Evolutionary conservation across 1,140 invertebrate species (phyloP), one percentile per base, ranked within the genome.

Genomic region (Eumeta japonica): DNA sequence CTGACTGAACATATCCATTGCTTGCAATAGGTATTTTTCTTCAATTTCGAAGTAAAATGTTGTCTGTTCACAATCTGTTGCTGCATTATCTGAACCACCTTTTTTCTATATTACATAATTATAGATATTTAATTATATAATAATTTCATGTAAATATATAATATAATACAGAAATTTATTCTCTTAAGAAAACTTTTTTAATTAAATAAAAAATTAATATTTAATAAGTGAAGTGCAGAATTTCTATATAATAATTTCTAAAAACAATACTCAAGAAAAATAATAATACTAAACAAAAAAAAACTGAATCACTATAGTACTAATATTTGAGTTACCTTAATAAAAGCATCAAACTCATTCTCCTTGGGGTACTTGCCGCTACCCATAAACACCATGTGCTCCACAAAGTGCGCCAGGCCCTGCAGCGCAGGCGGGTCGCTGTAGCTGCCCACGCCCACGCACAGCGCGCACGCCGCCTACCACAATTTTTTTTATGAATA

Each of bases 351-450:
- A 54, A 93, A 89, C 47, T 85, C 86, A 68, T 94, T 94, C 71
- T 94, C 90, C 66, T 83, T 76, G 3, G 89, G 88, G 74, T 86
- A 94, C 54, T 90, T 92, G 55, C 87, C 77, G 29, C 88, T 92
- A 19, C 92, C 93, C 84, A 96, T 90, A 57, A 95, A 97, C 3
- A 97, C 84, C 92, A 97, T 95, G 61, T 97, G 94, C 63, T 97
- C 94, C 31, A 95, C 81, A 71, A 97, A 95, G 72, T 97, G 94
- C 1, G 94, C 92, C 49, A 97, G 58, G 1, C 94, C 94, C 43
- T 87, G 90, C 33, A 94, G 82, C 27, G 70, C 62, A 0, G 53
- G 41, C 1, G 70, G 72, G 61, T 85, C 81, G 52, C 83, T 85
- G 60, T 84, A 86, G 62, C 82, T 84, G 12, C 87, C 86, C 17